Percentiles rank a stretch among this genome's conserved stretches.
These are phyloP conservation scores for Sminthurinus aureus DNA, from an alignment of 2,888 invertebrate species.

Conservation along the genomic window DNA sequence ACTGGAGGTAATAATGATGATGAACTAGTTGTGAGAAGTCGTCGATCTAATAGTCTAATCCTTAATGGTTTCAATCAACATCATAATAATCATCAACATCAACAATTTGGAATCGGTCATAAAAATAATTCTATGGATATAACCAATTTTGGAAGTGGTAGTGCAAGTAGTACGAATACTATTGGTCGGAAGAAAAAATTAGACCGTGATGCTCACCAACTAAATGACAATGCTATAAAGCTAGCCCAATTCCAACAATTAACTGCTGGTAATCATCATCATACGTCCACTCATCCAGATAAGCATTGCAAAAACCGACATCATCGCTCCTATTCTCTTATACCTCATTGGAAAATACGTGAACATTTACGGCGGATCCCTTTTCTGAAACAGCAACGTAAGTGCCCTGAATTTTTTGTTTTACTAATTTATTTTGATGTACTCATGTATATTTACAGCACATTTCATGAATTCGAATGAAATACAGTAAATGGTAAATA, in stretches of 20 bases:
- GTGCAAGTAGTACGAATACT: slow-evolving; percentile 3
- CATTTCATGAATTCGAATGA: neutral
- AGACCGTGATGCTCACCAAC: slow-evolving; percentile 36
- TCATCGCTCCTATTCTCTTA: slow-evolving; percentile 55
- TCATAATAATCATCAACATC: slow-evolving; percentile 3
- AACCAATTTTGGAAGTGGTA: slow-evolving; percentile 20
- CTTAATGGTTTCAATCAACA: slow-evolving; percentile 25
- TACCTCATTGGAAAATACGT: slow-evolving; percentile 59
- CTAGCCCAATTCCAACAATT: slow-evolving; percentile 15
- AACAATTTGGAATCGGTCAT: too few relatives aligned
- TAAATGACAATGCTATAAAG: slow-evolving; percentile 28
- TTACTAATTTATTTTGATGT: neutral
- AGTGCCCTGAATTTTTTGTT: slow-evolving; percentile 20
- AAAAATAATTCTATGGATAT: slow-evolving; percentile 11
- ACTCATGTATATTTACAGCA: neutral
- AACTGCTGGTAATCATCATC: slow-evolving; percentile 22
- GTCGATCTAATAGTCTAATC: slow-evolving; percentile 35
- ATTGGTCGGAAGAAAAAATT: slow-evolving; percentile 46
- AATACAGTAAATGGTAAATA: neutral
- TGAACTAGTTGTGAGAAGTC: slow-evolving; percentile 7
- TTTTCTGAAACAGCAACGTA: slow-evolving; percentile 51
- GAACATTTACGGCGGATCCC: slow-evolving; percentile 58
- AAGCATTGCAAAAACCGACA: slow-evolving; percentile 46
- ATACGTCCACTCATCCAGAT: slow-evolving; percentile 16
- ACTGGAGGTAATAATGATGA: neutral